Percentiles rank a stretch among this genome's conserved stretches.
phyloP scores from a whole-genome alignment of 2,888 invertebrate species.

The Ophion costatus region DNA sequence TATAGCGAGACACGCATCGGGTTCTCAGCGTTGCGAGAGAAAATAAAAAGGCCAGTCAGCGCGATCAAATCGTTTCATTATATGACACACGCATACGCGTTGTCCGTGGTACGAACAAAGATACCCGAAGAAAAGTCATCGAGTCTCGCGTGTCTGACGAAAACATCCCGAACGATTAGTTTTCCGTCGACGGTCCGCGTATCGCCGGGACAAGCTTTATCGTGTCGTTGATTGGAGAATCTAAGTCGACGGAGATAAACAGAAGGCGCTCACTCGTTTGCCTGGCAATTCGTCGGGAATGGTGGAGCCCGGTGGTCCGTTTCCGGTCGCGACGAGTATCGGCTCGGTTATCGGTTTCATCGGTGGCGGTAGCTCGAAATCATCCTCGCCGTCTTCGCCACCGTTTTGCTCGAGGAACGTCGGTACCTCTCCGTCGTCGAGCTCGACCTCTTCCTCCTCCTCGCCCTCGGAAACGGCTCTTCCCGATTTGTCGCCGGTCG shows the following conservation, averaged over 20 bases:
- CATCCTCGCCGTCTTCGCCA: conserved; percentile 91
- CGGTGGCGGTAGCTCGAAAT: conserved; percentile 96
- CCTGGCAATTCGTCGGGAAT: conserved; percentile 82
- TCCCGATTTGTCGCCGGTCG: conserved; percentile 76
- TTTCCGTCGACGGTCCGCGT: neutral
- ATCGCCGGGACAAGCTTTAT: neutral
- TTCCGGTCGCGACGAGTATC: conserved; percentile 83
- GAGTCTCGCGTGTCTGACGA: too few species aligned
- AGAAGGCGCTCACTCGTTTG: conserved; percentile 80
- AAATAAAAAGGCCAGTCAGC: neutral
- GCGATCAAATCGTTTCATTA: too few species aligned
- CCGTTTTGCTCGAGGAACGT: conserved; percentile 84
- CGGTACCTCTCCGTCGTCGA: conserved; percentile 76
- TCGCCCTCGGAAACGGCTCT: conserved; percentile 75
- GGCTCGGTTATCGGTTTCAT: conserved; percentile 97
- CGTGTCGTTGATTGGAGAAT: neutral
- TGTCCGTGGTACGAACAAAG: too few species aligned
- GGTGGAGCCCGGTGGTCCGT: conserved; percentile 78
- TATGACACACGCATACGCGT: too few species aligned
- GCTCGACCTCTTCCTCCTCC: conserved; percentile 81
- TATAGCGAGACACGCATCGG: conserved; percentile 3
- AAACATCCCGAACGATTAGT: too few species aligned
- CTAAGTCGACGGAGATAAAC: neutral
- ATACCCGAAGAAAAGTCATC: too few species aligned
- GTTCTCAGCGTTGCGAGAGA: neutral